A percentile compares a stretch with the other conserved stretches of the same genome.
phyloP scores from a whole-genome alignment of 1,140 invertebrate species.

The Thalassaphorura encarpata region DNA sequence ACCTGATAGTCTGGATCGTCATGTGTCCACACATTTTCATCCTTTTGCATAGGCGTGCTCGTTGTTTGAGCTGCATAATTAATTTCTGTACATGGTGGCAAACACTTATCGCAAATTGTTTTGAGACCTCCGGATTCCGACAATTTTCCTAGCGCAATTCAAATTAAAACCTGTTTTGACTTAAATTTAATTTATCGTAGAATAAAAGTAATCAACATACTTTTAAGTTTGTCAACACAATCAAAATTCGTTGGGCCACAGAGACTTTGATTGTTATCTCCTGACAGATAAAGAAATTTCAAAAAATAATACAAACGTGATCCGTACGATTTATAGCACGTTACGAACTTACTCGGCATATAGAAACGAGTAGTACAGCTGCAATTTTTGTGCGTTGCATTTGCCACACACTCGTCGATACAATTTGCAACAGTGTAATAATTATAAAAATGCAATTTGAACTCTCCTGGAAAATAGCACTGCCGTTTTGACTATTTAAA shows the following conservation, averaged over 20 bases:
- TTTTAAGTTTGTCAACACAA: constrained; percentile 18
- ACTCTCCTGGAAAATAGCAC: constrained; percentile 27
- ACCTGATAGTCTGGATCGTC: background rate
- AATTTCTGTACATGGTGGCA: constrained; percentile 26
- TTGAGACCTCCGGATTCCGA: constrained; percentile 12
- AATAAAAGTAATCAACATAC: too few relatives aligned
- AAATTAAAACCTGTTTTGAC: background rate
- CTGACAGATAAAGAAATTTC: constrained; percentile 2
- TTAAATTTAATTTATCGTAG: constrained; percentile 4
- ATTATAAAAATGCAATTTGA: constrained; percentile 17
- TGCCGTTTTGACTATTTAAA: constrained; percentile 3
- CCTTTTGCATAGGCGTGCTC: constrained; percentile 5
- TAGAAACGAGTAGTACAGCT: constrained; percentile 24
- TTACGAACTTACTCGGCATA: constrained; percentile 27
- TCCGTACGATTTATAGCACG: background rate
- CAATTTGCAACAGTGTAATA: constrained; percentile 29
- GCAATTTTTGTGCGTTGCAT: constrained; percentile 3
- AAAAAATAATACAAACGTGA: background rate
- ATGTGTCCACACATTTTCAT: background rate
- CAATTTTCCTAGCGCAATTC: background rate
- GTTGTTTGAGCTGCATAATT: constrained; percentile 10
- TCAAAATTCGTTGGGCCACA: constrained; percentile 18
- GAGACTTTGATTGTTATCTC: constrained; percentile 3
- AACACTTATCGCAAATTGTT: constrained; percentile 13
- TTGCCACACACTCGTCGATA: constrained; percentile 27